These are phyloP conservation scores for Colostygia pectinataria DNA, from an alignment of 2,888 invertebrate species.

Conservation along the genomic window DNA sequence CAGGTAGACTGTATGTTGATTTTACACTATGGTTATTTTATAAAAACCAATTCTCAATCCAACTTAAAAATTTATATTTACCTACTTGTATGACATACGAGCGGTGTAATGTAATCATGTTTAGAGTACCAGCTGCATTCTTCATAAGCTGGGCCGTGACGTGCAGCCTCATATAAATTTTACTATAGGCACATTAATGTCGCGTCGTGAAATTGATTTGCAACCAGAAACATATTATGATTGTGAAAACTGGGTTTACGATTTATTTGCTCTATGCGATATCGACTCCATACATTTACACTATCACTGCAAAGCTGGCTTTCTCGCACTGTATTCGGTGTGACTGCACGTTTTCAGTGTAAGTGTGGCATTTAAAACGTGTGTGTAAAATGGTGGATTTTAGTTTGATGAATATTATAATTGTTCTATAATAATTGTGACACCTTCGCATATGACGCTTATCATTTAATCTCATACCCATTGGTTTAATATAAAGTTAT, in stretches of 20 bases:
- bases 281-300: slow-evolving; percentile 71
- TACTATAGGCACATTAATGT: slow-evolving; percentile 82
- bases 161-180: slow-evolving; percentile 81
- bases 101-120: no score
- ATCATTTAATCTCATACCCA: no score
- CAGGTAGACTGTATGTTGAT: no score
- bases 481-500: no score
- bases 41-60: no score
- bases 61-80: no score
- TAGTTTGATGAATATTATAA: no score
- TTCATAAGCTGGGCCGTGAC: slow-evolving; percentile 47
- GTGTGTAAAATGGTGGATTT: no score
- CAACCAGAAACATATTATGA: slow-evolving; percentile 82
- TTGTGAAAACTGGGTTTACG: slow-evolving; percentile 83
- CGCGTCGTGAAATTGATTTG: slow-evolving; percentile 83
- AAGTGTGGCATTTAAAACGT: neutral
- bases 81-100: no score
- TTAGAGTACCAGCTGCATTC: slow-evolving; percentile 8
- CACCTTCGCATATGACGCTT: no score
- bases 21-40: no score
- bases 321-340: neutral
- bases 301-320: slow-evolving; percentile 54
- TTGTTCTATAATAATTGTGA: no score
- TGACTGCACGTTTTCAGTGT: neutral
- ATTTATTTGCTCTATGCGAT: slow-evolving; percentile 80